Conservation (phyloP, 2,113 vertebrate species). For the Tyrannus savana region DNA sequence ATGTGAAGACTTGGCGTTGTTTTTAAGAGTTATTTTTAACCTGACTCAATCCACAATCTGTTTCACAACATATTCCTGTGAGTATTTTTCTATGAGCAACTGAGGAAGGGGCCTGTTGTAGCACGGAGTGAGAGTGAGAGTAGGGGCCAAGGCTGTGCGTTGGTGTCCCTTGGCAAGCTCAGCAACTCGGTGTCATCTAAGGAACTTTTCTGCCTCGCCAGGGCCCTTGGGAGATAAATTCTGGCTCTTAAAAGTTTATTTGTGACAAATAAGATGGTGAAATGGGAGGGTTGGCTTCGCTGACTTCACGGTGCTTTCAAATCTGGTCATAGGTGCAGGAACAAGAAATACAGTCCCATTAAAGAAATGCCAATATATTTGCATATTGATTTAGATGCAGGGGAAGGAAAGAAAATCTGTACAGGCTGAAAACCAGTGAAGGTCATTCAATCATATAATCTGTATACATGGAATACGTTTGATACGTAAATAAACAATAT, state of each 20-base stretch:
- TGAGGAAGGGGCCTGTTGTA: not conserved
- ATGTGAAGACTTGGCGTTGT: not conserved
- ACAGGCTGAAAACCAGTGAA: not conserved
- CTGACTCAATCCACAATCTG: not conserved
- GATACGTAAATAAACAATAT: not conserved
- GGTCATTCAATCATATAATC: not conserved
- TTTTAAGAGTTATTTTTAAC: constrained; percentile 18
- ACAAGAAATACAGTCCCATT: not conserved
- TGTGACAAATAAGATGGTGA: not conserved
- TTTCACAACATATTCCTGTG: not conserved
- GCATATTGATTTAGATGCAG: not conserved
- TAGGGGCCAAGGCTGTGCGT: not conserved
- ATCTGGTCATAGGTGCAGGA: not conserved
- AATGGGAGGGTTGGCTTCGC: not conserved
- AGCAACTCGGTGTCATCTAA: not conserved
- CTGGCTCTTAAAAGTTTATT: not conserved
- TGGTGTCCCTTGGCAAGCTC: not conserved
- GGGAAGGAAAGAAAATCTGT: not conserved
- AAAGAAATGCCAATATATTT: not conserved
- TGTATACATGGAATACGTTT: not conserved
- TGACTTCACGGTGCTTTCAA: fast-evolving
- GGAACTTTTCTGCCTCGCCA: not conserved
- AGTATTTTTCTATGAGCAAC: not conserved
- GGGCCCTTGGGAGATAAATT: not conserved
- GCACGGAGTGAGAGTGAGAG: not conserved